Percentiles rank a stretch among this genome's conserved stretches.
Conservation (phyloP, 2,888 invertebrate genomes). For the Mythimna lalbum region DNA sequence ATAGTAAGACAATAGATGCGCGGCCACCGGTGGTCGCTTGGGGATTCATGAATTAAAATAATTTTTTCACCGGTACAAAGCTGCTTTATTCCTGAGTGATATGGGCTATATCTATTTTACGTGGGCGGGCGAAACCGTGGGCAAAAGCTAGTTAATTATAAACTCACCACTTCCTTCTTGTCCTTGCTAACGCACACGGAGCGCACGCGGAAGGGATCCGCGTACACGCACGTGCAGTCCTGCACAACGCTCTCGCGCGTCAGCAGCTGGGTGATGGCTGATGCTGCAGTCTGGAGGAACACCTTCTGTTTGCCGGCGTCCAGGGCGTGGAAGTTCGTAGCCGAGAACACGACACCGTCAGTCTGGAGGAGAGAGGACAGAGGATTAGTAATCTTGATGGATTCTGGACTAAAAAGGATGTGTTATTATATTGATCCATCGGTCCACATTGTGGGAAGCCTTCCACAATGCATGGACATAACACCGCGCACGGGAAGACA, state of each 20-base stretch:
- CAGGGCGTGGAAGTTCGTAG: conserved; percentile 90
- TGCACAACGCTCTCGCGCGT: conserved; percentile 78
- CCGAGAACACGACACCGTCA: conserved; percentile 92
- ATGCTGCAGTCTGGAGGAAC: conserved; percentile 89
- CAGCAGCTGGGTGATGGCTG: conserved; percentile 83
- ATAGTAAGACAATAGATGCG: too few species aligned
- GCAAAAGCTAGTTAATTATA: not conserved
- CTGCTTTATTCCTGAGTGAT: too few species aligned
- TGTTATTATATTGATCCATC: too few species aligned
- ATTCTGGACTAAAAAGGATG: not conserved
- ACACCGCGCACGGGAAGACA: too few species aligned
- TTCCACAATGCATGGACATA: too few species aligned
- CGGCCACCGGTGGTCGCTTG: too few species aligned
- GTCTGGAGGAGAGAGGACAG: conserved; percentile 80
- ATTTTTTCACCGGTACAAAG: too few species aligned
- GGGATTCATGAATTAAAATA: too few species aligned
- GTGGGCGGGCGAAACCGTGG: too few species aligned
- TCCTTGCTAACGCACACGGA: conserved; percentile 80
- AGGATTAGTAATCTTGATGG: not conserved
- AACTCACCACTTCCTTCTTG: conserved; percentile 81
- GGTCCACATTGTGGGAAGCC: too few species aligned
- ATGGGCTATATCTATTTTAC: too few species aligned
- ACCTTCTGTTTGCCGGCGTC: conserved; percentile 91
- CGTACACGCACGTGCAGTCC: conserved; percentile 84
- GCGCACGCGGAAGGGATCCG: conserved; percentile 77